Evolutionary conservation across 2,797 vertebrate genomes (phyloP).

Genomic region (Rhabdophis nuchalis): DNA sequence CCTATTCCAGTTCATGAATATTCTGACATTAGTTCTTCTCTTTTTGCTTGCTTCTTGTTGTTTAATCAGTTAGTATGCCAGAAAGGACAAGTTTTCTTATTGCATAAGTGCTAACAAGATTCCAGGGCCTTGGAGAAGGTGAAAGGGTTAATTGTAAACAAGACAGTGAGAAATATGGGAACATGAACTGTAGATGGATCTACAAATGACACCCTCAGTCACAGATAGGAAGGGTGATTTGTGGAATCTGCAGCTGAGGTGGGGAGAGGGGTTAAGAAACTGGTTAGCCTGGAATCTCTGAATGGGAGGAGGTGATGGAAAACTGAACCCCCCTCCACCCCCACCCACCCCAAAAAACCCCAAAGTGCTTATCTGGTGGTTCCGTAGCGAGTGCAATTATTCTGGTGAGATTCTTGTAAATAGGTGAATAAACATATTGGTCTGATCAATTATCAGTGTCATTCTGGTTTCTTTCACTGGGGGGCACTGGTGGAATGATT

Average conservation of each 20-base stretch:
- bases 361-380: not conserved
- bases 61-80: not conserved
- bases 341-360: too few species aligned
- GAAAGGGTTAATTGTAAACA: not conserved
- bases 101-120: not conserved
- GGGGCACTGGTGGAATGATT: not conserved
- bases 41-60: not conserved
- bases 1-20: too few species aligned
- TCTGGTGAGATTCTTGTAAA: not conserved
- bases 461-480: not conserved
- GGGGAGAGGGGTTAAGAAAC: too few species aligned
- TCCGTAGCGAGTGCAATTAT: not conserved
- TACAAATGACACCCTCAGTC: not conserved
- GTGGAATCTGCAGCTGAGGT: too few species aligned
- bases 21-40: not conserved
- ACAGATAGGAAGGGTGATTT: not conserved
- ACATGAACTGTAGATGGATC: not conserved
- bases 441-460: not conserved
- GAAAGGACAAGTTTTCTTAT: not conserved
- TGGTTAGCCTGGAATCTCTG: too few species aligned
- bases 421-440: not conserved
- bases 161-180: not conserved
- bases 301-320: too few species aligned
- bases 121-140: not conserved
- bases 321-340: too few species aligned